These are phyloP conservation scores for Lethenteron camtschaticum DNA, from an alignment of 2,113 vertebrate genomes.

Conservation along the genomic window DNA sequence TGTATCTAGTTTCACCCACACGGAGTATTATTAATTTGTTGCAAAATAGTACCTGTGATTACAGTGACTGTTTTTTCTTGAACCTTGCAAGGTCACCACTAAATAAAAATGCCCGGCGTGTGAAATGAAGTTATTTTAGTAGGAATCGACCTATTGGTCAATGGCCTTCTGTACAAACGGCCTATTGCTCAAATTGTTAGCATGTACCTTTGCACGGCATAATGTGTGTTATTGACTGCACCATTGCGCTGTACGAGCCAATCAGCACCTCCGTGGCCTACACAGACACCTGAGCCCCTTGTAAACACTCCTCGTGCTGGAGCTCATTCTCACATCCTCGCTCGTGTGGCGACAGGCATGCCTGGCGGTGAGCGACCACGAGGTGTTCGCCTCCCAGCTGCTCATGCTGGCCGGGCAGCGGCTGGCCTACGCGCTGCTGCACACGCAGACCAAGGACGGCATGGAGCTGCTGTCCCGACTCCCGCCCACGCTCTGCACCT, in stretches of 20 bases:
- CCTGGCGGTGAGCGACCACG: constrained; percentile 62
- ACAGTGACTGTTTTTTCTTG: too few species aligned
- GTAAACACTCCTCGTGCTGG: not conserved
- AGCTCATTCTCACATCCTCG: not conserved
- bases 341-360: constrained; percentile 31
- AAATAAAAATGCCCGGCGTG: too few species aligned
- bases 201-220: not conserved
- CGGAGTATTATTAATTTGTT: too few species aligned
- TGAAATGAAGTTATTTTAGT: too few species aligned
- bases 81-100: too few species aligned
- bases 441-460: constrained; percentile 42
- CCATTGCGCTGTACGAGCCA: not conserved
- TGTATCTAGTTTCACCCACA: too few species aligned
- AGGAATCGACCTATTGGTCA: too few species aligned
- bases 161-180: too few species aligned
- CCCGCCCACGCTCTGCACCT: constrained; percentile 67
- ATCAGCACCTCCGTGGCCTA: not conserved
- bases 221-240: not conserved
- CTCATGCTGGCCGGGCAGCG: constrained; percentile 68
- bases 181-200: not conserved
- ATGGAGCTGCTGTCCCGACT: constrained; percentile 70
- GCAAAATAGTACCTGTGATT: too few species aligned
- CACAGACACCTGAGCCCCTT: not conserved
- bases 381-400: constrained; percentile 78
- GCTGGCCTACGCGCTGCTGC: constrained; percentile 48